These are phyloP conservation scores for Motacilla tschutschensis DNA, from an alignment of 2,113 vertebrate species.

Conservation along the genomic window DNA sequence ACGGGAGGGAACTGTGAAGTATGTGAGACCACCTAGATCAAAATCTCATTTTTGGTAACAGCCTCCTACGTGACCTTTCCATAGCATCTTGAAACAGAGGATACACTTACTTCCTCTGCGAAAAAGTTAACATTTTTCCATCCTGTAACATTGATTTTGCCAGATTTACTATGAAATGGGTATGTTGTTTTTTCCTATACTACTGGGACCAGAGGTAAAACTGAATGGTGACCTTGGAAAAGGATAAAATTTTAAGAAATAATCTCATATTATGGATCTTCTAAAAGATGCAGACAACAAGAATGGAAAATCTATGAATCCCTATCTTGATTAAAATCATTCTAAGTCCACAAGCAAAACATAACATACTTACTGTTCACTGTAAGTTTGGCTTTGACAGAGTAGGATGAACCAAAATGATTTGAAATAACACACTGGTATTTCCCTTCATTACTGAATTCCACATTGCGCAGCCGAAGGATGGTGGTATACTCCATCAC, in stretches of 20 bases:
- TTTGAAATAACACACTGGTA: slow-evolving; percentile 99
- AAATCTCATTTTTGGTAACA: neutral
- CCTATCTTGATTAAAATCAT: neutral
- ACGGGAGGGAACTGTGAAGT: neutral
- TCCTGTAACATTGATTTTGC: neutral
- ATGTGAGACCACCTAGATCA: neutral
- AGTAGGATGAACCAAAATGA: slow-evolving; percentile 95
- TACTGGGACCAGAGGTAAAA: neutral
- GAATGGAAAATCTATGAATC: neutral
- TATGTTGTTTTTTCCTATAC: neutral
- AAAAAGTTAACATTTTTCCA: neutral
- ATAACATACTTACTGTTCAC: slow-evolving; percentile 88
- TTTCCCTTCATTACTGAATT: slow-evolving; percentile 89
- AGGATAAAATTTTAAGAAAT: neutral
- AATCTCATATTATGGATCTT: neutral
- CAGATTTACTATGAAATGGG: neutral
- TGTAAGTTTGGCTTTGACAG: slow-evolving; percentile 92
- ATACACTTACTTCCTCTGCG: neutral
- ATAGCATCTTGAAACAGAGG: neutral
- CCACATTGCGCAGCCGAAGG: slow-evolving; percentile 84
- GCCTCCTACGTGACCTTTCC: neutral
- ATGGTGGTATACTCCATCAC: slow-evolving; percentile 95
- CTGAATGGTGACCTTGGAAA: neutral
- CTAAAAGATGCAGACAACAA: neutral
- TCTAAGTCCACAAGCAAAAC: neutral